Evolutionary conservation across 2,113 vertebrate species (phyloP).

Genomic region (Neodon shergylaensis): DNA sequence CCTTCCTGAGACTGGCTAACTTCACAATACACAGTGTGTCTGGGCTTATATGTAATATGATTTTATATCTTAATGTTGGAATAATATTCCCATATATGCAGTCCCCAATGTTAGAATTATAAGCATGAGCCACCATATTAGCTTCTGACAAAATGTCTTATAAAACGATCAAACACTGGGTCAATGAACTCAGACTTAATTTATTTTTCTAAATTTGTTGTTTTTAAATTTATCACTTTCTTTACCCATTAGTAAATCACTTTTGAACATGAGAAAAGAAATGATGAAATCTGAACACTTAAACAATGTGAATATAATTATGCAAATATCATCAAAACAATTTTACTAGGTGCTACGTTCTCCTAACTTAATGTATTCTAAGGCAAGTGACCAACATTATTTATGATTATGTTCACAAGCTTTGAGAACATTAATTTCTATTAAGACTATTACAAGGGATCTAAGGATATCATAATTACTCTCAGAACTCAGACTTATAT

Average conservation of each 20-base stretch:
- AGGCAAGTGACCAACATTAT: constrained; percentile 22
- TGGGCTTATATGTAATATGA: neutral
- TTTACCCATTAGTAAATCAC: neutral
- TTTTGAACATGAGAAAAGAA: constrained; percentile 37
- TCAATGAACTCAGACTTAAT: neutral
- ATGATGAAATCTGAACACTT: neutral
- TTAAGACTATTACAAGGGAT: constrained; percentile 45
- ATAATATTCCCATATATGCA: neutral
- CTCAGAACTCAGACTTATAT: constrained; percentile 51
- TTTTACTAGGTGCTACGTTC: neutral
- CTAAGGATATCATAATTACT: constrained; percentile 44
- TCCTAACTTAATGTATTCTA: constrained; percentile 27
- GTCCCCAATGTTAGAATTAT: neutral
- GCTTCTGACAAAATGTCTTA: neutral
- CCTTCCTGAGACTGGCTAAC: neutral
- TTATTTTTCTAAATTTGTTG: neutral
- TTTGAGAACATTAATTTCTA: constrained; percentile 60
- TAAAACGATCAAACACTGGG: neutral
- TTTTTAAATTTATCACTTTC: constrained; percentile 22
- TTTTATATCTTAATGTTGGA: neutral
- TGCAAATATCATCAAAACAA: constrained; percentile 35
- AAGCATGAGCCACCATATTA: too few relatives aligned
- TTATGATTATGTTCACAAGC: neutral
- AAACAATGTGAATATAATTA: constrained; percentile 40
- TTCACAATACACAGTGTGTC: neutral